Conservation (phyloP, 2,888 invertebrate species). For the Osedax frankpressi region DNA sequence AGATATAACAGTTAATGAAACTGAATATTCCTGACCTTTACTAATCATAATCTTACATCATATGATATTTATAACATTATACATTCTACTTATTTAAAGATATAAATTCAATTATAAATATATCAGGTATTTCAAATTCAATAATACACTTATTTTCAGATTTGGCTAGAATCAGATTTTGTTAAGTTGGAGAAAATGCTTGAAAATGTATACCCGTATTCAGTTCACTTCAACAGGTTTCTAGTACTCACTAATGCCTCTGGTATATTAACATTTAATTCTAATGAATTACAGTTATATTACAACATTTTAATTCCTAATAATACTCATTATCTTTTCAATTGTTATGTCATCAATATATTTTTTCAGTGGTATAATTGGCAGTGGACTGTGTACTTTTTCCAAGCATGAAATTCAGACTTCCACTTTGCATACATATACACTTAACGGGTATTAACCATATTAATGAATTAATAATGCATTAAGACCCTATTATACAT, state of each 20-base stretch:
- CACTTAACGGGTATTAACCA: slow-evolving; percentile 64
- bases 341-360: too few species aligned
- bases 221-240: neutral
- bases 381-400: slow-evolving; percentile 45
- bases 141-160: neutral
- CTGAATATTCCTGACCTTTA: too few species aligned
- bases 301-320: too few species aligned
- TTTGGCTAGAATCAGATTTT: neutral
- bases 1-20: too few species aligned
- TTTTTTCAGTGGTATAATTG: slow-evolving; percentile 50
- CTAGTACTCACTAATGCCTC: neutral
- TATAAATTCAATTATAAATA: neutral
- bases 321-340: too few species aligned
- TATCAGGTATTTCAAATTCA: neutral
- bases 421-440: slow-evolving; percentile 80
- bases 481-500: neutral
- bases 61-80: too few species aligned
- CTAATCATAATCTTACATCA: too few species aligned
- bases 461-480: neutral
- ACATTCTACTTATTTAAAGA: too few species aligned
- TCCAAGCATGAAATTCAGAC: slow-evolving; percentile 51
- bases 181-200: neutral
- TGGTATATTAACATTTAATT: too few species aligned
- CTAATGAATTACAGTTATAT: too few species aligned
- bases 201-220: neutral